Evolutionary conservation across 2,888 invertebrate species (phyloP).

Genomic region (Holacanthella duospinosa): DNA sequence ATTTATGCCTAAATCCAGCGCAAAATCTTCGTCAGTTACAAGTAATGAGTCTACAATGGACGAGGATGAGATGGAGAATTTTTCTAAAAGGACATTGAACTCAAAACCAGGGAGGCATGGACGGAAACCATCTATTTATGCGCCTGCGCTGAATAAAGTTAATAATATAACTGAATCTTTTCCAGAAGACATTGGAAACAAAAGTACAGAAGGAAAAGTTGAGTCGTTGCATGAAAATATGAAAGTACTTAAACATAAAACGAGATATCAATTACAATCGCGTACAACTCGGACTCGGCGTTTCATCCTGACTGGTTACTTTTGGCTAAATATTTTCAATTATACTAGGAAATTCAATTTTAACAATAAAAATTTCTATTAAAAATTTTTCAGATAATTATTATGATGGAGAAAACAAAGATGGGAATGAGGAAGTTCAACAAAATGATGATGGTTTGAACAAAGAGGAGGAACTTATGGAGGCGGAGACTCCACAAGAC

Average conservation of each 20-base stretch:
- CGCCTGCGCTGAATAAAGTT: too few species aligned
- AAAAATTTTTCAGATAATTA: too few species aligned
- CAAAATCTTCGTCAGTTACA: background rate
- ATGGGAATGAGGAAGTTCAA: background rate
- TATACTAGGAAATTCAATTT: too few species aligned
- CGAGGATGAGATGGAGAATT: too few species aligned
- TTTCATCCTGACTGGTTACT: background rate
- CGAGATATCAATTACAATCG: background rate
- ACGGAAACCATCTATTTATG: background rate
- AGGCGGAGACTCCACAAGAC: constrained; percentile 21
- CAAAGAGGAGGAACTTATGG: constrained; percentile 13
- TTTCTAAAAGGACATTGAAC: too few species aligned
- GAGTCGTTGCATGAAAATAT: background rate
- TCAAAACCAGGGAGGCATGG: background rate
- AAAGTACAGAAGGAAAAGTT: background rate
- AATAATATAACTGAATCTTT: background rate
- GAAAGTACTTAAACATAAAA: background rate
- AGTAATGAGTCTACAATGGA: background rate
- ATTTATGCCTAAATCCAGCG: too few species aligned
- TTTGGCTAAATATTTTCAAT: too few species aligned
- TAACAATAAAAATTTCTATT: too few species aligned
- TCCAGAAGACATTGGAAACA: background rate
- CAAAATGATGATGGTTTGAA: constrained; percentile 4
- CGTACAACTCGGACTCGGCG: background rate
- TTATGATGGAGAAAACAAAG: too few species aligned